A percentile compares a stretch with the other conserved stretches of the same genome.
Conservation (phyloP, 2,888 invertebrate species). For the Desoria tigrina region DNA sequence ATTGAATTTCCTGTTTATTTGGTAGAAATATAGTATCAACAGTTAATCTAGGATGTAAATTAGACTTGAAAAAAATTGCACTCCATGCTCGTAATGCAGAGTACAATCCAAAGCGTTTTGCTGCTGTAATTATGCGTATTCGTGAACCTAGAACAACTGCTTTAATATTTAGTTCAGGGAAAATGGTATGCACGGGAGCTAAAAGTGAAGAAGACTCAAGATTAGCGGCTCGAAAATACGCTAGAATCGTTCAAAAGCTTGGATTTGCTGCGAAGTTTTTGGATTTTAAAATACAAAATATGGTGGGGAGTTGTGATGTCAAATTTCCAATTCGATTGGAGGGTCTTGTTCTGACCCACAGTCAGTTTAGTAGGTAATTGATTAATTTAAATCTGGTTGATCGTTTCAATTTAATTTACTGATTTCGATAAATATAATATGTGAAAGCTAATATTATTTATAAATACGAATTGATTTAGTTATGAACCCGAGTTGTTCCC, state of each 20-base stretch:
- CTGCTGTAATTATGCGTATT: slow-evolving; percentile 94
- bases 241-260: slow-evolving; percentile 77
- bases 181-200: slow-evolving; percentile 85
- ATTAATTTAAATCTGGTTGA: not conserved
- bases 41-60: slow-evolving; percentile 89
- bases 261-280: slow-evolving; percentile 75
- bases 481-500: slow-evolving; percentile 99
- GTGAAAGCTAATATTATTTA: too few relatives aligned
- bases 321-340: slow-evolving; percentile 81
- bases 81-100: slow-evolving; percentile 96
- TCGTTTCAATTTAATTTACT: slow-evolving; percentile 20
- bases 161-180: slow-evolving; percentile 79
- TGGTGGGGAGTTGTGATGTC: slow-evolving; percentile 84
- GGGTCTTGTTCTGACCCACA: slow-evolving; percentile 77
- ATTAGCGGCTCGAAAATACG: slow-evolving; percentile 77
- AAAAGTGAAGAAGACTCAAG: slow-evolving; percentile 79
- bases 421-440: too few relatives aligned
- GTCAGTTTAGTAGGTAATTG: slow-evolving; percentile 68
- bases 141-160: slow-evolving; percentile 80
- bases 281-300: slow-evolving; percentile 81
- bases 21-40: slow-evolving; percentile 96
- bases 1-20: slow-evolving; percentile 26
- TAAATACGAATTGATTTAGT: slow-evolving; percentile 61
- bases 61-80: slow-evolving; percentile 95
- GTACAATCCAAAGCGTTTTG: slow-evolving; percentile 98